Evolutionary conservation across 2,113 vertebrate species (phyloP), one percentile per base, ranked within the genome.

Genomic region (Sminthopsis crassicaudata): DNA sequence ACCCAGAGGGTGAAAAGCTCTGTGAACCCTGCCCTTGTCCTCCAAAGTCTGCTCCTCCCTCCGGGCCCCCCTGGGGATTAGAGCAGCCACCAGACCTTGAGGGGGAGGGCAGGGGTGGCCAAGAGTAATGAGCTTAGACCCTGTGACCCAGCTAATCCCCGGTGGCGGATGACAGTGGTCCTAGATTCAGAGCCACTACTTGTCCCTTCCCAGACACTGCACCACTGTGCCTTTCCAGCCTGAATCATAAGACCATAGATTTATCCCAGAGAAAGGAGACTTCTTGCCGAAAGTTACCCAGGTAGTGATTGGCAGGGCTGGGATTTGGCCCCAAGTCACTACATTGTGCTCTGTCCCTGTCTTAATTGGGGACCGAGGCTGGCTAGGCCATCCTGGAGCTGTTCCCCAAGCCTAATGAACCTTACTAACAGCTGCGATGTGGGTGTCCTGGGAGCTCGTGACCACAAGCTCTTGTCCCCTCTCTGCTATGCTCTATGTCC

Each of bases 41-140:
- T 22, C n/a, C n/a, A 84, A 84, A n/a, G n/a, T 22, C n/a, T 84
- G 67, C 36, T 42, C 67, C 67, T 84, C 67, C 67, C 92, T 54
- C 94, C 9, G 36, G 36, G 53, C 90, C 93, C 91, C 90, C 8
- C 90, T 76, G 93, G 90, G 94, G 93, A 95, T 97, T 97, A 97
- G 91, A 42, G 67, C 67, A 84, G n/a, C 67, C 67, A 84, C 67
- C 36, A 42, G 67, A 91, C 54, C 53, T 36, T 16, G n/a, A 84
- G 53, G 67, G 51, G 16, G 23, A 54, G 89, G n/a, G 88, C 96
- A 91, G 76, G 92, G 46, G 94, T 96, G 90, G 57, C 90, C 9
- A 36, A 94, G 95, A 88, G 95, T 97, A 98, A 98, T 97, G 95
- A 96, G 97, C 97, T 98, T 98, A 97, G 91, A 52, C 57, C 92